These are phyloP conservation scores for Numenius arquata DNA, from an alignment of 2,113 vertebrate genomes.

Conservation along the genomic window DNA sequence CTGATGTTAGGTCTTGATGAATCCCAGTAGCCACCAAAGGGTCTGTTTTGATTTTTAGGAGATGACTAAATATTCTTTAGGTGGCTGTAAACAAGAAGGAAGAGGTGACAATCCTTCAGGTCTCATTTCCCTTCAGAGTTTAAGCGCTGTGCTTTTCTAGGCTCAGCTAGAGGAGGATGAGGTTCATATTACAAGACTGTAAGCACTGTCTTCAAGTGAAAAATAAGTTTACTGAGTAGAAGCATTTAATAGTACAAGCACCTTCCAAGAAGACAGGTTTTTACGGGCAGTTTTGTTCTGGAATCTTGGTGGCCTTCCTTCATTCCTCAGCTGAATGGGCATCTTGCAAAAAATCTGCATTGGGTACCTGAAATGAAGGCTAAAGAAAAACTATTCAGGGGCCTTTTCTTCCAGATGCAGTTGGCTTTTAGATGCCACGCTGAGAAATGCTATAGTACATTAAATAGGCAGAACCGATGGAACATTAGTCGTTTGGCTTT, in stretches of 20 bases:
- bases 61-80: neutral
- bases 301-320: neutral
- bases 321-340: neutral
- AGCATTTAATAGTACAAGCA: neutral
- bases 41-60: constrained; percentile 8
- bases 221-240: neutral
- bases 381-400: neutral
- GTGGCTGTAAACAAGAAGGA: neutral
- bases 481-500: neutral
- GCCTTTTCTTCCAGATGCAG: neutral
- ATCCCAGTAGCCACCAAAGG: neutral
- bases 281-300: neutral
- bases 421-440: neutral
- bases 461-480: neutral
- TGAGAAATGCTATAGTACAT: neutral
- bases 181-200: neutral
- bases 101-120: neutral
- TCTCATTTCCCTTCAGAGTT: neutral
- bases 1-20: neutral
- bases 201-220: neutral
- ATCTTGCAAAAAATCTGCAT: neutral
- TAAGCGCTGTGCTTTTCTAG: neutral
- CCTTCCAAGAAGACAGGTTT: neutral
- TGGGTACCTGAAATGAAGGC: neutral
- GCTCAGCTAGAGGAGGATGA: neutral